Evolutionary conservation across 2,888 invertebrate species (phyloP).

Genomic region (Cyclophora albipunctata): DNA sequence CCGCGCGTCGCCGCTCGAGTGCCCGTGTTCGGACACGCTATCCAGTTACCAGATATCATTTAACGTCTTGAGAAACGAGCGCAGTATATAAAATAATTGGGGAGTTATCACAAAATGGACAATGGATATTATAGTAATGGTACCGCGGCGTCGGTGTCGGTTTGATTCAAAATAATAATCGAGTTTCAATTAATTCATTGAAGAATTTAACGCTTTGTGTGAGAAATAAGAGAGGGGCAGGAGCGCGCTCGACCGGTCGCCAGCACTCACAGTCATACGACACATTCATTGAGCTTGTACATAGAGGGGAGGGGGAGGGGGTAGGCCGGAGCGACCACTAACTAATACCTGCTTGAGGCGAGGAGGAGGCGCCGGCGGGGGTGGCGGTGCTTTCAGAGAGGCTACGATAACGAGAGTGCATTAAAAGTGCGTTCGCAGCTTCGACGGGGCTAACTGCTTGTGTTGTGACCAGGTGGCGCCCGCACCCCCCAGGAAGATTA

Average conservation of each 20-base stretch:
- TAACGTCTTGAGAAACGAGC: constrained; percentile 60
- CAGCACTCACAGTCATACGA: constrained; percentile 30
- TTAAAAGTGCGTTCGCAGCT: constrained; percentile 70
- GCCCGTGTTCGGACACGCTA: constrained; percentile 43
- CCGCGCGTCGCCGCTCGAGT: no score
- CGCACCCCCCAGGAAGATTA: constrained; percentile 88
- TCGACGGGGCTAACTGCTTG: constrained; percentile 72
- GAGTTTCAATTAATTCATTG: constrained; percentile 55
- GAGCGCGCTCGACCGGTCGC: constrained; percentile 29
- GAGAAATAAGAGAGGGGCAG: constrained; percentile 47
- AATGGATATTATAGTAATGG: constrained; percentile 64
- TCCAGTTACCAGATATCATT: constrained; percentile 62
- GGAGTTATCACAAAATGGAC: constrained; percentile 54
- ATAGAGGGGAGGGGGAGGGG: constrained; percentile 27
- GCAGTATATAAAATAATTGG: constrained; percentile 39
- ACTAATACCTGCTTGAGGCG: constrained; percentile 62
- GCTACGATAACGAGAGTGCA: constrained; percentile 72
- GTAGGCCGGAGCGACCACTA: constrained; percentile 39
- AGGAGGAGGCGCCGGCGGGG: constrained; percentile 41
- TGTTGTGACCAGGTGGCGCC: constrained; percentile 81
- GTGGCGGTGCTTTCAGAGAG: constrained; percentile 72
- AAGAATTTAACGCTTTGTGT: constrained; percentile 61
- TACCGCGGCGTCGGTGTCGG: constrained; percentile 63
- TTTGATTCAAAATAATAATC: constrained; percentile 47
- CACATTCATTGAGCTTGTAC: constrained; percentile 51